These are phyloP conservation scores for Drosophila kanapiae DNA, from an alignment of 1,140 invertebrate genomes.

Conservation along the genomic window DNA sequence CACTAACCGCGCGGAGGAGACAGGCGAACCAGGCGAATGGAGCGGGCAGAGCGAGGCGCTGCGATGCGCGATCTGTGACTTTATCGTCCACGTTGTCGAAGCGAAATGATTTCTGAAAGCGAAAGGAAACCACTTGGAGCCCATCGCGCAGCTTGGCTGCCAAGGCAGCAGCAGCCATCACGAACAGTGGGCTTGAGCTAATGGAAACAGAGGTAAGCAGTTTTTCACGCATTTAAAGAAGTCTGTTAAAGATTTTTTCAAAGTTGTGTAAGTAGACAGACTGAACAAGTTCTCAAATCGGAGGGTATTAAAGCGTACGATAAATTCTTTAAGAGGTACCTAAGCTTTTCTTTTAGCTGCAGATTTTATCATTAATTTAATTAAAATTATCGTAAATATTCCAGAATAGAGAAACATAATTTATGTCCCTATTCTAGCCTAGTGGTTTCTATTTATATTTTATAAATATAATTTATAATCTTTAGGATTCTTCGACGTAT, in stretches of 20 bases:
- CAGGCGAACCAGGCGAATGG: constrained; percentile 56
- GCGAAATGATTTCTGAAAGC: constrained; percentile 85
- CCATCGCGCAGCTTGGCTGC: constrained; percentile 57
- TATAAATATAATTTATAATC: background rate
- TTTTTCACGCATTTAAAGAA: background rate
- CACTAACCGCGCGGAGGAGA: constrained; percentile 76
- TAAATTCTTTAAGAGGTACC: background rate
- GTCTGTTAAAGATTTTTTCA: background rate
- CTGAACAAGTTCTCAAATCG: background rate
- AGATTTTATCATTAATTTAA: background rate
- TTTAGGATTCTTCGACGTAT: too few relatives aligned
- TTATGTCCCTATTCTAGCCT: background rate
- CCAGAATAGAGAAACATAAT: background rate
- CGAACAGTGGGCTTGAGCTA: constrained; percentile 11
- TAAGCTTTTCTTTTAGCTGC: too few relatives aligned
- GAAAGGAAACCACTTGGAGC: constrained; percentile 85
- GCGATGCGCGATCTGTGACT: constrained; percentile 84
- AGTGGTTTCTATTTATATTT: background rate
- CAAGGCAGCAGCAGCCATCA: constrained; percentile 27
- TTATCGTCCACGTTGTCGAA: constrained; percentile 84
- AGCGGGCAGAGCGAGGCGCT: constrained; percentile 60
- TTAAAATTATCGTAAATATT: background rate
- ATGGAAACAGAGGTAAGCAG: background rate
- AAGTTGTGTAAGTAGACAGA: background rate
- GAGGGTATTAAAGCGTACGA: background rate